Evolutionary conservation across 2,113 vertebrate species (phyloP), one percentile per base, ranked within the genome.

Genomic region (Corythornis cristatus): DNA sequence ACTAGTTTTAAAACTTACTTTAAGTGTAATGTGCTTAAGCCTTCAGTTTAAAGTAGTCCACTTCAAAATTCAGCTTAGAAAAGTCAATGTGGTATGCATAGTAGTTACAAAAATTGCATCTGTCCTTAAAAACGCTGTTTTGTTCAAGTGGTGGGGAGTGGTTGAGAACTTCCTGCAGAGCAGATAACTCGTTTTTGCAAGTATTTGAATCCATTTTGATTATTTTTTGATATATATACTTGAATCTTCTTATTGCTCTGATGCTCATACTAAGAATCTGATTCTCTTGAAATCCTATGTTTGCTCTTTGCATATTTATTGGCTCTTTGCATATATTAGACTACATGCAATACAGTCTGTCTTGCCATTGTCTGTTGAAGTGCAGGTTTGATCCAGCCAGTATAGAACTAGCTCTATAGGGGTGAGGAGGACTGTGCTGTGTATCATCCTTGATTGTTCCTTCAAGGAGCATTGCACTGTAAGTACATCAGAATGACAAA

Each of bases 391-490:
- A 98, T 98, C 98, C 98, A 98, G 98, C 98, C 98, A 98, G 97
- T 97, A 96, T 99, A 99, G 98, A 97, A 98, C 97, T 99, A 99
- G 98, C 97, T 98, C 97, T 98, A 92, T 98, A 98, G 98, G 98
- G 98, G 97, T 99, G 98, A 98, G 98, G 98, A 98, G 98, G 98
- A 98, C 98, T 98, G 98, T 98, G 98, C 99, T 98, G 98, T 98
- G 97, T 98, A 96, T 98, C 98, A 98, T 98, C 99, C 98, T 98
- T 98, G 98, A 99, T 98, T 98, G 98, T 99, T 98, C 98, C 98
- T 99, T 98, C 98, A 98, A 98, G 98, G 98, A 98, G 98, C 98
- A 98, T 98, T 98, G 98, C 98, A 98, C 98, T 99, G 99, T 99
- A 99, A 99, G 99, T 99, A 99, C 99, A 98, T 98, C 97, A 97